Conservation (phyloP, 2,797 vertebrate species). For the Tokudaia muenninki region DNA sequence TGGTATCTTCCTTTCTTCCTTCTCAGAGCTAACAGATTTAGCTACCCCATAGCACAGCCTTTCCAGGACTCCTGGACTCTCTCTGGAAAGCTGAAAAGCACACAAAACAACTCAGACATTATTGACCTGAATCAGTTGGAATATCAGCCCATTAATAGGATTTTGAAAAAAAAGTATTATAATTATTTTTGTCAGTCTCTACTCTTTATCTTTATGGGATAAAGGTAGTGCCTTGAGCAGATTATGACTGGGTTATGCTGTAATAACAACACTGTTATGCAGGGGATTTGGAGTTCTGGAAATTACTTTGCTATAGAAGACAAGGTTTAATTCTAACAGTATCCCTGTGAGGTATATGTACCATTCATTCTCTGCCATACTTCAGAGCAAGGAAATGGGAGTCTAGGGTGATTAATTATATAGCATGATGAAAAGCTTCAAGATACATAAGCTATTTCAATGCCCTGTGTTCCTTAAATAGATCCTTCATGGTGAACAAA, state of each 20-base stretch:
- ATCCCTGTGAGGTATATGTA: neutral
- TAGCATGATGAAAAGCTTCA: neutral
- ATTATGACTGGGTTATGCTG: neutral
- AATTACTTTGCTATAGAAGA: conserved; percentile 52
- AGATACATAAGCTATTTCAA: neutral
- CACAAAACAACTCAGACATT: conserved; percentile 6
- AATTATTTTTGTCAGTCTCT: conserved; percentile 65
- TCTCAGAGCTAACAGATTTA: neutral
- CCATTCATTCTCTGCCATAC: neutral
- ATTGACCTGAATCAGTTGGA: neutral
- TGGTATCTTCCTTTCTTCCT: neutral
- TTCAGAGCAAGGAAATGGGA: conserved; percentile 58
- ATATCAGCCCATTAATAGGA: conserved; percentile 7
- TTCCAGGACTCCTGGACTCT: neutral
- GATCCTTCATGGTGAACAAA: neutral
- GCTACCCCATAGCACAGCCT: neutral
- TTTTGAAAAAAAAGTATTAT: conserved; percentile 52
- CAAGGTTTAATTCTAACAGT: conserved; percentile 1
- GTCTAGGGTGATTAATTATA: neutral
- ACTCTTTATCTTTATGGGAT: conserved; percentile 72
- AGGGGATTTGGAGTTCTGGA: conserved; percentile 37
- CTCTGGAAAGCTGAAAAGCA: neutral
- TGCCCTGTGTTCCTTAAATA: neutral
- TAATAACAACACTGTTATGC: conserved; percentile 37
- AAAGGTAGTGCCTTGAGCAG: conserved; percentile 56